Conservation (phyloP, 2,113 vertebrate species). For the Percina caprodes region DNA sequence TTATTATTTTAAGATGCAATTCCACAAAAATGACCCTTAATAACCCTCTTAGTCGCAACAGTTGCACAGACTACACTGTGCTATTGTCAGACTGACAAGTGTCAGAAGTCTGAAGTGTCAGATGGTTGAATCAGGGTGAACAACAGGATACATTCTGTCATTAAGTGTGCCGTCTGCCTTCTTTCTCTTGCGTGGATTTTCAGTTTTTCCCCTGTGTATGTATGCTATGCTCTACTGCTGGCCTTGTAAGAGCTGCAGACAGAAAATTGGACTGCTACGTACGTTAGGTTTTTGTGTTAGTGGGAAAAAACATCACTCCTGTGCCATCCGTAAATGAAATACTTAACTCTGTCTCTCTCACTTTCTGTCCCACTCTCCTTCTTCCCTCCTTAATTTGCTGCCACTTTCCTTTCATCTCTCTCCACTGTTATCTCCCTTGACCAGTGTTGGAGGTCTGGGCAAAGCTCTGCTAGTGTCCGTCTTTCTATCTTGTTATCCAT, state of each 20-base stretch:
- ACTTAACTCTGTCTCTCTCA: not conserved
- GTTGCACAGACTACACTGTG: not conserved
- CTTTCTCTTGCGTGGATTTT: not conserved
- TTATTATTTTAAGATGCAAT: not conserved
- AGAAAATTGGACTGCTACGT: not conserved
- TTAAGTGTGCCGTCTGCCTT: slow-evolving; percentile 1
- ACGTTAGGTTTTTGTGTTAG: not conserved
- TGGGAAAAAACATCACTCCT: not conserved
- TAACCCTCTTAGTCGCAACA: not conserved
- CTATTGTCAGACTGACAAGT: not conserved
- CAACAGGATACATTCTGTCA: slow-evolving; percentile 15
- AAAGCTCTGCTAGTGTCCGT: slow-evolving; percentile 24
- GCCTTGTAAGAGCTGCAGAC: not conserved
- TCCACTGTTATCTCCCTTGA: slow-evolving; percentile 20
- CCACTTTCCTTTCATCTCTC: not conserved
- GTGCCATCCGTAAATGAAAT: not conserved
- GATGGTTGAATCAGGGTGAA: slow-evolving; percentile 26
- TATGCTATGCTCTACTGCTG: not conserved
- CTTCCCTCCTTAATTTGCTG: not conserved
- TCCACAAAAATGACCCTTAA: not conserved
- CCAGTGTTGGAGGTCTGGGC: slow-evolving; percentile 25
- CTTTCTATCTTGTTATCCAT: slow-evolving; percentile 24
- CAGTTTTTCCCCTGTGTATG: too few relatives aligned
- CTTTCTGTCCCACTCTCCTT: not conserved
- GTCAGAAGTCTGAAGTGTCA: too few relatives aligned